phyloP scores from a whole-genome alignment of 2,113 vertebrate genomes.

The Barbus barbus region DNA sequence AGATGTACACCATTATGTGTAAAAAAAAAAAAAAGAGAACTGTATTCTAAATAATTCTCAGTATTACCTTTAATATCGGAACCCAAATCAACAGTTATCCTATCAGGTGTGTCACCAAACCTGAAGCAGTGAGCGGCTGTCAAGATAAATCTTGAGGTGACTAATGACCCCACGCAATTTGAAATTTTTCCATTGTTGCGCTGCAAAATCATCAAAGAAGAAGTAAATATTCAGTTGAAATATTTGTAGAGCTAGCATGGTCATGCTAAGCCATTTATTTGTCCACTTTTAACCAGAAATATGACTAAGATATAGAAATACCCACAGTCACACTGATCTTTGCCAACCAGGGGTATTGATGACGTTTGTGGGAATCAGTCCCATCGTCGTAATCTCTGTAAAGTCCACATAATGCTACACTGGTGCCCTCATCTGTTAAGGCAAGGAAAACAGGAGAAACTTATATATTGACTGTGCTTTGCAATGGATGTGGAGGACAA shows the following conservation, averaged over 20 bases:
- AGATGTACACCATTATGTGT: background rate
- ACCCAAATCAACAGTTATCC: conserved; percentile 42
- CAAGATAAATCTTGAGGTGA: conserved; percentile 66
- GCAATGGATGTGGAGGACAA: background rate
- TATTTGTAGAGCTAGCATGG: background rate
- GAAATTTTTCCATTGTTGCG: background rate
- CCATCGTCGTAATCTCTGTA: conserved; percentile 52
- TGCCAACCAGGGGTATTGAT: conserved; percentile 69
- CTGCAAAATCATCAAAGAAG: conserved; percentile 36
- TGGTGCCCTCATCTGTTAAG: conserved; percentile 66
- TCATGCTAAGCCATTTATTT: background rate
- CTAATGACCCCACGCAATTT: conserved; percentile 71
- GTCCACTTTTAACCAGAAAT: background rate
- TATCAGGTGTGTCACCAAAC: background rate
- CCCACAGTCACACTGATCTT: conserved; percentile 51
- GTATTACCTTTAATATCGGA: background rate
- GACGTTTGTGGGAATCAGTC: rapidly evolving
- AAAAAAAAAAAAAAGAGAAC: too few relatives aligned
- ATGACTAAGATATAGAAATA: background rate
- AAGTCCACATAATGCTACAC: conserved; percentile 71
- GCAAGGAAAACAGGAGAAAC: background rate
- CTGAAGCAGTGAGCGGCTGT: conserved; percentile 77
- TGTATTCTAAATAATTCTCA: background rate
- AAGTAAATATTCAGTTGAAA: too few relatives aligned
- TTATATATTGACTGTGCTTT: background rate